Evolutionary conservation across 2,113 vertebrate genomes (phyloP).

Genomic region (Phoenicopterus ruber): DNA sequence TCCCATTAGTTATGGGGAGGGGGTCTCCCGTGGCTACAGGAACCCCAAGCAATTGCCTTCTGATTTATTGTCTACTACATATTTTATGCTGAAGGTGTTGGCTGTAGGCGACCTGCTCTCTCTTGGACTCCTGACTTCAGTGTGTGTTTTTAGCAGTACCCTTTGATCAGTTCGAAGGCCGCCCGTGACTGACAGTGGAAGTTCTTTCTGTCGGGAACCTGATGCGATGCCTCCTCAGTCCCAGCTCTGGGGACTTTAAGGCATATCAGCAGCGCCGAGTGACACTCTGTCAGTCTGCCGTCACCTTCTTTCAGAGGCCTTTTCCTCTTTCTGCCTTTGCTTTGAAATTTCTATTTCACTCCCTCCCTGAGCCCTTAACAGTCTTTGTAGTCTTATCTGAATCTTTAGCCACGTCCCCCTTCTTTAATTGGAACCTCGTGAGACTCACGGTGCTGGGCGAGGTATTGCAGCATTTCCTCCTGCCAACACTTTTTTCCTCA

Average conservation of each 20-base stretch:
- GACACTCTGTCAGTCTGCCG: neutral
- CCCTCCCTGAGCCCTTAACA: neutral
- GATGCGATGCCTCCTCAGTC: neutral
- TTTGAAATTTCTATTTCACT: constrained; percentile 9
- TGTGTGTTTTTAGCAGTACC: neutral
- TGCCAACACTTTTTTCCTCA: neutral
- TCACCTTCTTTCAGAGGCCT: neutral
- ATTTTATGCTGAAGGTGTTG: neutral
- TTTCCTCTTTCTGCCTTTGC: neutral
- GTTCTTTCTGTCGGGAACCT: neutral
- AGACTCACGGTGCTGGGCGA: neutral
- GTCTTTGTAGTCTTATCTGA: neutral
- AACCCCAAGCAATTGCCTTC: neutral
- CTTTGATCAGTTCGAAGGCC: neutral
- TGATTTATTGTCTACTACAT: neutral
- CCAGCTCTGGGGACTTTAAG: neutral
- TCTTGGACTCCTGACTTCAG: neutral
- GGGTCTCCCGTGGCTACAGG: neutral
- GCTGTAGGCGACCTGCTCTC: neutral
- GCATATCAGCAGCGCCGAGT: neutral
- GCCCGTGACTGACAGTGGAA: neutral
- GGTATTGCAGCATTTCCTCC: neutral
- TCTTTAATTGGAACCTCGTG: neutral
- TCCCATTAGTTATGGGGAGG: neutral
- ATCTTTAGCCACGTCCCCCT: neutral